Conservation (phyloP, 2,113 vertebrate genomes). For the Pteruthius melanotis region DNA sequence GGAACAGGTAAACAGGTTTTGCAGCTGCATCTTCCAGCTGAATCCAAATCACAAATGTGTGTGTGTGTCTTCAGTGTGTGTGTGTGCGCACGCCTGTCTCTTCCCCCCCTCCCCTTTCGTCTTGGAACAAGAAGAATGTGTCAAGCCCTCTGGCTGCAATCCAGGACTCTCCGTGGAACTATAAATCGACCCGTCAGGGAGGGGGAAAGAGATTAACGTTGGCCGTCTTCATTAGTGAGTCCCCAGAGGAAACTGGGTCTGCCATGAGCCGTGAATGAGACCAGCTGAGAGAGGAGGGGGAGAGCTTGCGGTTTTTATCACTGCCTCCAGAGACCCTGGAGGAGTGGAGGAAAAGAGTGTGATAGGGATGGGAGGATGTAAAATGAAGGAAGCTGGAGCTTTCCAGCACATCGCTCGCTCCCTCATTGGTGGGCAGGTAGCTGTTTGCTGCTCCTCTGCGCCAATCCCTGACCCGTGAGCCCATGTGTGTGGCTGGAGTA, state of each 20-base stretch:
- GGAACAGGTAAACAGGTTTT: slow-evolving; percentile 42
- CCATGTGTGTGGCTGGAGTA: slow-evolving; percentile 73
- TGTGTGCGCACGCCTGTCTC: neutral
- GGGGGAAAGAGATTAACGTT: slow-evolving; percentile 82
- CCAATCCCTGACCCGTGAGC: slow-evolving; percentile 71
- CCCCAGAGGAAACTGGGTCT: slow-evolving; percentile 74
- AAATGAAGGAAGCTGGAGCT: slow-evolving; percentile 68
- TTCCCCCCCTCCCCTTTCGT: neutral
- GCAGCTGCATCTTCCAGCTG: slow-evolving; percentile 16
- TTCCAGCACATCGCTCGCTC: slow-evolving; percentile 33
- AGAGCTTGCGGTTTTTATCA: slow-evolving; percentile 60
- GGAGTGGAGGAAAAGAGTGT: slow-evolving; percentile 52
- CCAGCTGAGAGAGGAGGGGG: slow-evolving; percentile 73
- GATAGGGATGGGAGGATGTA: slow-evolving; percentile 63
- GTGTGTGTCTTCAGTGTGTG: neutral
- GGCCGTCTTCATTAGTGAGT: slow-evolving; percentile 82
- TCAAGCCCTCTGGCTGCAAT: slow-evolving; percentile 76
- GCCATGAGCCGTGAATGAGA: slow-evolving; percentile 73
- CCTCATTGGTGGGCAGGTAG: slow-evolving; percentile 61
- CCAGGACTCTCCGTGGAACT: slow-evolving; percentile 80
- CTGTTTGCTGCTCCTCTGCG: slow-evolving; percentile 62
- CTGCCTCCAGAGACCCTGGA: slow-evolving; percentile 61
- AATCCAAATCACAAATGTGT: neutral
- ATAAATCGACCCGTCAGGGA: slow-evolving; percentile 83
- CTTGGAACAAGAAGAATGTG: slow-evolving; percentile 75